A percentile compares a stretch with the other conserved stretches of the same genome.
These are phyloP conservation scores for Chaenogobius annularis DNA, from an alignment of 2,113 vertebrate species.

Conservation along the genomic window DNA sequence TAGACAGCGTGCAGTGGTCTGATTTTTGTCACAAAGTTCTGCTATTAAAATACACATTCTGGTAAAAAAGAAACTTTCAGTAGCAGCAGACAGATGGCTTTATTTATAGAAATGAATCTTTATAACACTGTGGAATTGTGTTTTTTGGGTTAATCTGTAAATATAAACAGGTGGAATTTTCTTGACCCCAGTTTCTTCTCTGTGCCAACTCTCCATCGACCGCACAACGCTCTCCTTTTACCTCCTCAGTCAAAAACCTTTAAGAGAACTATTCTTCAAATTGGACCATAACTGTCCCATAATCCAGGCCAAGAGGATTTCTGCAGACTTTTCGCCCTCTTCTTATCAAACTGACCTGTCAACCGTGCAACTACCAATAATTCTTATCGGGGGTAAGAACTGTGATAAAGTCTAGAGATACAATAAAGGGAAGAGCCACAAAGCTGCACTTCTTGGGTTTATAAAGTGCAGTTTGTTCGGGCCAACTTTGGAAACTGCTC, in stretches of 20 bases:
- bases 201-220: neutral
- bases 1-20: too few species aligned
- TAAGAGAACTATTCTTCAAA: constrained; percentile 50
- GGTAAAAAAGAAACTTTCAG: too few species aligned
- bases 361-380: constrained; percentile 58
- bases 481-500: neutral
- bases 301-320: constrained; percentile 51
- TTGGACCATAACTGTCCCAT: constrained; percentile 50
- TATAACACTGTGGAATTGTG: too few species aligned
- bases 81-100: too few species aligned
- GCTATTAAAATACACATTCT: too few species aligned
- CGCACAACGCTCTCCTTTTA: constrained; percentile 26
- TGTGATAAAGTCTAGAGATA: constrained; percentile 61
- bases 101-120: too few species aligned
- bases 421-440: constrained; percentile 42
- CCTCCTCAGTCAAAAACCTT: constrained; percentile 39
- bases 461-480: constrained; percentile 25
- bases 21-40: too few species aligned
- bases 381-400: constrained; percentile 56
- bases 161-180: neutral
- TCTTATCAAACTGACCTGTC: constrained; percentile 60
- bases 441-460: constrained; percentile 24
- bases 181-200: constrained; percentile 9
- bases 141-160: neutral
- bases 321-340: neutral